These are phyloP conservation scores for Guaruba guarouba DNA, from an alignment of 2,113 vertebrate genomes.

Conservation along the genomic window DNA sequence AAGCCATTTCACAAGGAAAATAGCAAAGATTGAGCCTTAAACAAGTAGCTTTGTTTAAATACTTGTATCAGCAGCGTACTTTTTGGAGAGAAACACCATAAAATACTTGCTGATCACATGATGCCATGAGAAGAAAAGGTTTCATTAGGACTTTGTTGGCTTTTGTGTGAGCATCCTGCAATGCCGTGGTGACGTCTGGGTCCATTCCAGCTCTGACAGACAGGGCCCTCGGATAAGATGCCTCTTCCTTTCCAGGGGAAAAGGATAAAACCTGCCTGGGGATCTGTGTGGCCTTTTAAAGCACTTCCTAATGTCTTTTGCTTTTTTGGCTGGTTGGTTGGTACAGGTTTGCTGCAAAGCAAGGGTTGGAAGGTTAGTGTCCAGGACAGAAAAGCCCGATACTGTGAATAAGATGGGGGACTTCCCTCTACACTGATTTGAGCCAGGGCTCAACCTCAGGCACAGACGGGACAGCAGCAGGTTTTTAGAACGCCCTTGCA, in stretches of 20 bases:
- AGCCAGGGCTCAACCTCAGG: background rate
- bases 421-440: background rate
- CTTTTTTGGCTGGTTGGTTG: background rate
- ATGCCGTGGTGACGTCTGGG: background rate
- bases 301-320: background rate
- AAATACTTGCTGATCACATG: background rate
- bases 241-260: background rate
- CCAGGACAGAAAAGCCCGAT: background rate
- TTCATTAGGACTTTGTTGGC: background rate
- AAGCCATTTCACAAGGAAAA: background rate
- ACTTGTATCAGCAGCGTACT: background rate
- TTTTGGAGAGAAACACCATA: background rate
- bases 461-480: background rate
- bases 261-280: background rate
- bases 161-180: background rate
- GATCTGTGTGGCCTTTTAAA: background rate
- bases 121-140: background rate
- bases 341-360: background rate
- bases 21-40: background rate
- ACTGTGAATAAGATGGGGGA: background rate
- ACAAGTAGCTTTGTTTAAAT: background rate
- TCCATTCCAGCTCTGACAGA: background rate
- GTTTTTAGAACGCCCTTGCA: background rate
- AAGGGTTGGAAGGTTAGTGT: background rate
- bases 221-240: rapidly evolving